A percentile compares a stretch with the other conserved stretches of the same genome.
These are phyloP conservation scores for Vanessa atalanta DNA, from an alignment of 1,140 invertebrate genomes.

Conservation along the genomic window DNA sequence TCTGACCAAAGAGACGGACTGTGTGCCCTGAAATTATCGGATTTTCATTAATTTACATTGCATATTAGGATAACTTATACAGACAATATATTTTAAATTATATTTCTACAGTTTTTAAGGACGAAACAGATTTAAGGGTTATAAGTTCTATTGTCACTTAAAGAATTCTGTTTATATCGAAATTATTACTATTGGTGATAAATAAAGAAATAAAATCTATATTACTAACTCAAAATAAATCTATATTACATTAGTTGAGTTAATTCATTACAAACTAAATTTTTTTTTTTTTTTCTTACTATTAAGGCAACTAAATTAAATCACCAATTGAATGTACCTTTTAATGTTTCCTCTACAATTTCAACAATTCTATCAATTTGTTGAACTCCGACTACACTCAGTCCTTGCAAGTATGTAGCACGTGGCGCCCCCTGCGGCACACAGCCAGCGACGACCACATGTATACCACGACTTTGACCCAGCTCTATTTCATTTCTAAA, in stretches of 20 bases:
- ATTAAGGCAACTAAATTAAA: neutral
- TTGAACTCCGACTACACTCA: conserved; percentile 97
- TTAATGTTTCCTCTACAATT: conserved; percentile 98
- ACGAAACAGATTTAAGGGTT: too few relatives aligned
- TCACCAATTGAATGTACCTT: conserved; percentile 82
- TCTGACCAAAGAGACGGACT: conserved; percentile 91
- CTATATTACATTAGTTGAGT: too few relatives aligned
- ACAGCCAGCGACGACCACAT: conserved; percentile 97
- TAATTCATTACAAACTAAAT: too few relatives aligned
- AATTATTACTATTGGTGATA: neutral
- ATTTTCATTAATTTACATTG: too few relatives aligned
- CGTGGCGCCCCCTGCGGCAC: conserved; percentile 95
- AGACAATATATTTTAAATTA: too few relatives aligned
- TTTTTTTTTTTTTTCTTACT: neutral
- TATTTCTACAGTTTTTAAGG: too few relatives aligned
- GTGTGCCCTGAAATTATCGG: conserved; percentile 83
- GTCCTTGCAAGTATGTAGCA: conserved; percentile 87
- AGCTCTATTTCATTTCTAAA: conserved; percentile 92
- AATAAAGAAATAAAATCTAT: neutral
- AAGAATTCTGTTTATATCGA: too few relatives aligned
- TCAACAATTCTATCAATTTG: conserved; percentile 99
- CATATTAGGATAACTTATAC: too few relatives aligned
- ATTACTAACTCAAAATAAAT: too few relatives aligned
- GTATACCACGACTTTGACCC: conserved; percentile 88
- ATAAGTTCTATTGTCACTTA: too few relatives aligned